phyloP scores from a whole-genome alignment of 2,797 vertebrate species.

The Protosalanx chinensis region DNA sequence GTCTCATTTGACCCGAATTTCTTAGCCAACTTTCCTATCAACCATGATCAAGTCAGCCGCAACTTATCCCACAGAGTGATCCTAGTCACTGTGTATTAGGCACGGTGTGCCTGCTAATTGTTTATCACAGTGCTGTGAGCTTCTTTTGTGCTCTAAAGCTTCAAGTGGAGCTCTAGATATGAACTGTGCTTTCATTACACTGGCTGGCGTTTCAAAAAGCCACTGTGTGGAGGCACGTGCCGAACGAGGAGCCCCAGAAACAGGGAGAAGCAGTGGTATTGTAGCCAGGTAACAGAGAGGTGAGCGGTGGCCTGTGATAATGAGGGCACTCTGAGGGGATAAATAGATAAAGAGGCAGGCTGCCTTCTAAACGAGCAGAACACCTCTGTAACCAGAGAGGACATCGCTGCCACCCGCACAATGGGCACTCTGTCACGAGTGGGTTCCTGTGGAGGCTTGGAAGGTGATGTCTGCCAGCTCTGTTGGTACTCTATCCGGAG shows the following conservation, averaged over 20 bases:
- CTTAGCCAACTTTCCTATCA: conserved; percentile 55
- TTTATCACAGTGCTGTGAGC: background rate
- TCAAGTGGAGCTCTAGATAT: background rate
- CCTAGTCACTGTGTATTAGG: background rate
- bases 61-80: background rate
- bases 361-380: conserved; percentile 3
- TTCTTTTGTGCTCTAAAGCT: background rate
- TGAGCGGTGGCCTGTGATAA: conserved; percentile 12
- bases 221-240: background rate
- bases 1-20: conserved; percentile 53
- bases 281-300: conserved; percentile 2
- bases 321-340: conserved; percentile 19
- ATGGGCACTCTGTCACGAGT: conserved; percentile 44
- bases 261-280: conserved; percentile 12
- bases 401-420: conserved; percentile 30
- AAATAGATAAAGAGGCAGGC: conserved; percentile 2
- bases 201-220: background rate
- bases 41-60: conserved; percentile 18
- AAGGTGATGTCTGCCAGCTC: conserved; percentile 36
- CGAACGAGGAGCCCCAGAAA: background rate
- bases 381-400: conserved; percentile 51
- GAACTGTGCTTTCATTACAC: background rate
- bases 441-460: conserved; percentile 46
- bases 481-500: conserved; percentile 34
- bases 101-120: background rate